Evolutionary conservation across 2,797 vertebrate genomes (phyloP).

Genomic region (Melanotaenia maccullochi): DNA sequence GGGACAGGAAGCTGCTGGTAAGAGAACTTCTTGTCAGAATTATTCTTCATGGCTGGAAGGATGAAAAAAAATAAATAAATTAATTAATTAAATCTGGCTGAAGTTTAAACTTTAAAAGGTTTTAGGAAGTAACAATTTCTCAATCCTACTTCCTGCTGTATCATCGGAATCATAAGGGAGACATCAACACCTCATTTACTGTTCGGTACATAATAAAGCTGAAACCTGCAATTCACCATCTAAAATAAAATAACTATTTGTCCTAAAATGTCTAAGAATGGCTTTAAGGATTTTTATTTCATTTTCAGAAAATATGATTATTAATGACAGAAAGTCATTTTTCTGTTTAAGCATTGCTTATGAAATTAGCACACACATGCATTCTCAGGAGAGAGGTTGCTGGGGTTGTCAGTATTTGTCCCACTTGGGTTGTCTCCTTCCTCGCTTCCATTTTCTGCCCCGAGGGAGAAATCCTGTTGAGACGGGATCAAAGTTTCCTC

Average conservation of each 20-base stretch:
- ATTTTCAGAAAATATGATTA: background rate
- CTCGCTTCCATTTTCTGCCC: slow-evolving; percentile 86
- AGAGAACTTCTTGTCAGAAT: slow-evolving; percentile 93
- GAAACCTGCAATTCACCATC: background rate
- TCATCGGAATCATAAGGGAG: background rate
- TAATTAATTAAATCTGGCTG: background rate
- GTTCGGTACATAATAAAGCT: background rate
- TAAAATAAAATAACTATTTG: background rate
- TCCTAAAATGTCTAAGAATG: background rate
- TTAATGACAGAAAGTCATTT: background rate
- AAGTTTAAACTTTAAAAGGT: background rate
- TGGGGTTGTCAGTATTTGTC: slow-evolving; percentile 87
- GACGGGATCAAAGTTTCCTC: slow-evolving; percentile 93
- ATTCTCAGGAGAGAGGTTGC: slow-evolving; percentile 83
- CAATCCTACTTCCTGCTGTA: background rate
- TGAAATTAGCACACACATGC: slow-evolving; percentile 79
- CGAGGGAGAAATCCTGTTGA: slow-evolving; percentile 87
- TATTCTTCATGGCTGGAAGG: slow-evolving; percentile 89
- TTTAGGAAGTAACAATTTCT: slow-evolving; percentile 3
- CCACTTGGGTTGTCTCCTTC: slow-evolving; percentile 81
- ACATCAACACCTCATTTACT: background rate
- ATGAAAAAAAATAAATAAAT: slow-evolving; percentile 35
- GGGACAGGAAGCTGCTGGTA: slow-evolving; percentile 97
- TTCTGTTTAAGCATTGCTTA: background rate
- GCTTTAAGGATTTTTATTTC: background rate